Evolutionary conservation across 30 jellyfish, hydroid and myxozoan species (phyloP).

Genomic region (Sanderia malayensis): DNA sequence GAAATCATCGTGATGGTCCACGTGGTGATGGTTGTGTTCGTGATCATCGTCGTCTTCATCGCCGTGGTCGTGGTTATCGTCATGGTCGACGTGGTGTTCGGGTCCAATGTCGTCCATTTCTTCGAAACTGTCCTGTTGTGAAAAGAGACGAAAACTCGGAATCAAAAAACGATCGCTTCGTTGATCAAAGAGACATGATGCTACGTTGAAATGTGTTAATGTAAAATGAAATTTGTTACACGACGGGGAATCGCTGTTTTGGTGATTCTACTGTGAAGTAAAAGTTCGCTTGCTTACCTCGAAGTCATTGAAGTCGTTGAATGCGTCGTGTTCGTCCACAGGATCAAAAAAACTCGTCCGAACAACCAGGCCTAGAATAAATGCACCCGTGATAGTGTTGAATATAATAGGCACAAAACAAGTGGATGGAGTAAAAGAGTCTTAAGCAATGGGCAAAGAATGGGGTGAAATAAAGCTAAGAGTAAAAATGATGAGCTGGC

Average conservation of each 20-base stretch:
- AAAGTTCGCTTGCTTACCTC: no score
- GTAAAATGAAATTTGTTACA: neutral
- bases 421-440: no score
- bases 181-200: neutral
- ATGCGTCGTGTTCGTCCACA: slow-evolving; percentile 79
- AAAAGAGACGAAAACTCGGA: neutral
- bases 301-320: slow-evolving; percentile 73
- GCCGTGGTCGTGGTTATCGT: no score
- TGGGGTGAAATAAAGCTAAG: no score
- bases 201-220: neutral
- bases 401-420: no score
- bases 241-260: neutral
- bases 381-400: no score
- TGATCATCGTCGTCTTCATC: neutral
- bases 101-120: neutral
- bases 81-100: neutral
- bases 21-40: no score
- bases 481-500: no score
- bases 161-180: neutral
- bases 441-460: no score
- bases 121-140: neutral
- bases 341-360: slow-evolving; percentile 81
- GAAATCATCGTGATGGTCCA: neutral
- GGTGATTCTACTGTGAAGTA: neutral
- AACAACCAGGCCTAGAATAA: slow-evolving; percentile 51